Percentiles rank a stretch among this genome's conserved stretches.
phyloP scores from a whole-genome alignment of 2,888 invertebrate species.

The Neoaliturus tenellus region DNA sequence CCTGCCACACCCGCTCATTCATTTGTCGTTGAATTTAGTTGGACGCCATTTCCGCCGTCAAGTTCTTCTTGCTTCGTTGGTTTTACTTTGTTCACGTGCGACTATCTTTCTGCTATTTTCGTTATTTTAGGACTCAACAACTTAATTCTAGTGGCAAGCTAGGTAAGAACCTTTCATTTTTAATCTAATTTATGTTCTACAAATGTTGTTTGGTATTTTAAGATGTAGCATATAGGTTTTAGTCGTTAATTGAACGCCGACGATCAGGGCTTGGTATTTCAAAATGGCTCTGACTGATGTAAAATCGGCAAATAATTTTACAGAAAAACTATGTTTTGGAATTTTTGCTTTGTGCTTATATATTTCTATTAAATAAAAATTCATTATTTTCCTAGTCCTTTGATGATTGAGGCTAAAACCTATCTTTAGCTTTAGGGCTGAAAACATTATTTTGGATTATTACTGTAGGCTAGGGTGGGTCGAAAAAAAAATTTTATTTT shows the following conservation, averaged over 20 bases:
- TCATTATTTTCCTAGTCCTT: no score
- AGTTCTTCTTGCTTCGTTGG: constrained; percentile 14
- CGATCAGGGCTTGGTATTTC: constrained; percentile 15
- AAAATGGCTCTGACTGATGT: constrained; percentile 4
- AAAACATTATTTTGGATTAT: no score
- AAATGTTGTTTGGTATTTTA: neutral
- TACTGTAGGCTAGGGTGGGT: no score
- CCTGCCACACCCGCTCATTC: neutral
- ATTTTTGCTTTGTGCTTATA: no score
- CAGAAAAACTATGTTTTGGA: no score
- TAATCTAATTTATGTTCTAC: neutral
- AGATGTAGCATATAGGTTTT: neutral
- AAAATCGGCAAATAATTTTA: no score
- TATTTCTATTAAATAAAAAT: no score
- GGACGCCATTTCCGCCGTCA: constrained; percentile 27
- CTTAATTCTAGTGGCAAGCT: constrained; percentile 2
- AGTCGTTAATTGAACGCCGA: neutral
- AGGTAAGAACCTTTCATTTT: neutral
- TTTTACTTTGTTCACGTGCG: neutral
- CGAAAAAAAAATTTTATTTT: no score
- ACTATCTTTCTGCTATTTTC: neutral
- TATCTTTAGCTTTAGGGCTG: no score
- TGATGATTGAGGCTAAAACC: no score
- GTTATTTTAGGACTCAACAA: neutral
- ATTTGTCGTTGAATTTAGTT: neutral